Conservation (phyloP, 2,888 invertebrate species). For the Drosophila nr. medialis region DNA sequence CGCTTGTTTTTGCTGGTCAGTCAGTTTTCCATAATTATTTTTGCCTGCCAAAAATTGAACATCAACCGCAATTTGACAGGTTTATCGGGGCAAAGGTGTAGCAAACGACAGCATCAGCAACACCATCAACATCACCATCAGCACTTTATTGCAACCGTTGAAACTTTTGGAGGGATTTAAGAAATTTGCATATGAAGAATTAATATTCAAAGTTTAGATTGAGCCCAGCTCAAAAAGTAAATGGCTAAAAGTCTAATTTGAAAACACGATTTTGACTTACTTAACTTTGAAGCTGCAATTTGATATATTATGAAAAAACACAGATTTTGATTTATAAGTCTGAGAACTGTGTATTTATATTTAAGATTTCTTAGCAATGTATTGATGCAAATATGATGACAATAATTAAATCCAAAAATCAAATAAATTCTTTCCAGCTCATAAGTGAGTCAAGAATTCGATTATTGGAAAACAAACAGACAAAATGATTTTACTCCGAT, state of each 20-base stretch:
- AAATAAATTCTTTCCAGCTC: background rate
- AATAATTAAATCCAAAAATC: background rate
- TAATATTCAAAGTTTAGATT: background rate
- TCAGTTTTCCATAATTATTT: conserved; percentile 35
- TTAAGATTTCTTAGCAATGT: background rate
- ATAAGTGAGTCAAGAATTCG: background rate
- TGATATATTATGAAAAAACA: background rate
- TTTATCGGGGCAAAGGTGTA: conserved; percentile 8
- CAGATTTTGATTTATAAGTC: background rate
- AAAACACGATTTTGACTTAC: background rate
- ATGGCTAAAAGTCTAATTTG: background rate
- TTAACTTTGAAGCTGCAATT: background rate
- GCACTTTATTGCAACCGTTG: background rate
- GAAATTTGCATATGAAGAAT: background rate
- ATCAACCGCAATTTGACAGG: conserved; percentile 35
- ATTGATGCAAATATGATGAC: too few species aligned
- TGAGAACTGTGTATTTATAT: background rate
- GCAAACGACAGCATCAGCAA: background rate
- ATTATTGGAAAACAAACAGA: too few species aligned
- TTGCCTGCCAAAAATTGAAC: conserved; percentile 18
- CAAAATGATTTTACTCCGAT: too few species aligned
- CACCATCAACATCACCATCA: background rate
- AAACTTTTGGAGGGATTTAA: background rate
- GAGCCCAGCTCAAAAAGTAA: background rate
- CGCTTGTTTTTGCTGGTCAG: conserved; percentile 11